Percentiles rank a stretch among this genome's conserved stretches.
Conservation (phyloP, 1,140 invertebrate species). For the Trichonephila clavata region DNA sequence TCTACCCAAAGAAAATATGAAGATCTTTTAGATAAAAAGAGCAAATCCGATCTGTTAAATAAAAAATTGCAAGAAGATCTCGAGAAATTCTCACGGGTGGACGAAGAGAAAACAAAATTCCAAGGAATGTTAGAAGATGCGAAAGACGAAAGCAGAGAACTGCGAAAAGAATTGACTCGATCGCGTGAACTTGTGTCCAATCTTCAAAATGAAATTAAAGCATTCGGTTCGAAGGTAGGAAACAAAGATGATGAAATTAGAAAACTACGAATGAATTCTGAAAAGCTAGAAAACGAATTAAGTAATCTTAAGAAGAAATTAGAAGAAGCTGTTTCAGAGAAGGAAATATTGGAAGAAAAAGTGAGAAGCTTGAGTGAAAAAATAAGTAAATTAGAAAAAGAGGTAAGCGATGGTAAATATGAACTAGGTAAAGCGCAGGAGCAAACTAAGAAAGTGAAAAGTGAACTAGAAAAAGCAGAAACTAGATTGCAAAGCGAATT, state of each 20-base stretch:
- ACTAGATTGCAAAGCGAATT: conserved; percentile 67
- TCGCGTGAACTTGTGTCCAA: conserved; percentile 77
- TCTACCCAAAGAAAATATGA: conserved; percentile 55
- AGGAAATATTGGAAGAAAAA: conserved; percentile 78
- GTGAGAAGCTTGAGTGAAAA: conserved; percentile 78
- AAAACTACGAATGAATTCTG: conserved; percentile 10
- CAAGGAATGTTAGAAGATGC: conserved; percentile 42
- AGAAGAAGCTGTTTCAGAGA: conserved; percentile 81
- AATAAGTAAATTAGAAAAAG: conserved; percentile 77
- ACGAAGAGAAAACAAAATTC: conserved; percentile 51
- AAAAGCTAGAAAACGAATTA: conserved; percentile 80
- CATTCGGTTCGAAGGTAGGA: conserved; percentile 36
- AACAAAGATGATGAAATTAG: conserved; percentile 69
- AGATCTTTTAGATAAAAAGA: conserved; percentile 55
- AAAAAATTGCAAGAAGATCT: conserved; percentile 59
- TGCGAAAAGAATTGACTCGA: conserved; percentile 77
- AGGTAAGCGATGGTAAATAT: conserved; percentile 76
- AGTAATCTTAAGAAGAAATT: conserved; percentile 88
- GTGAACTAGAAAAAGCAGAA: conserved; percentile 74
- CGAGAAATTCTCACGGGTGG: conserved; percentile 31
- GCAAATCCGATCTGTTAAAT: conserved; percentile 25
- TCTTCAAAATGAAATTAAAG: conserved; percentile 78
- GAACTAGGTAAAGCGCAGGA: conserved; percentile 70
- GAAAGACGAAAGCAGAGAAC: conserved; percentile 79
- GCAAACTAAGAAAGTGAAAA: conserved; percentile 70